These are phyloP conservation scores for Isurus oxyrinchus DNA, from an alignment of 2,113 vertebrate species.

Conservation along the genomic window DNA sequence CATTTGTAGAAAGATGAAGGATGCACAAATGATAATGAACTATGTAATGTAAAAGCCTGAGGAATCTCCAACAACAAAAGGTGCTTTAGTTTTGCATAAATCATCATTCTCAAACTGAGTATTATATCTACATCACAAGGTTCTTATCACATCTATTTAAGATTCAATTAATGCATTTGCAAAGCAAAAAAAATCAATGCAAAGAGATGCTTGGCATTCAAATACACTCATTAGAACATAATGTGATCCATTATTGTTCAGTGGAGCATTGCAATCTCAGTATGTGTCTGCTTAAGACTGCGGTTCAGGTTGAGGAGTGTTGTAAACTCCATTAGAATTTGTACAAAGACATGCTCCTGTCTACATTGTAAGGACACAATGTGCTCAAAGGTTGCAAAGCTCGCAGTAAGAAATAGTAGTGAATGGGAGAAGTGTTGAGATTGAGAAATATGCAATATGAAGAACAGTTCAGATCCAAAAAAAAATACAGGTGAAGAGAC, in stretches of 20 bases:
- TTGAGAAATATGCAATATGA: background rate
- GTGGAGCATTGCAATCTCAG: background rate
- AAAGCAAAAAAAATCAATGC: background rate
- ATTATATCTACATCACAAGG: background rate
- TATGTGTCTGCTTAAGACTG: background rate
- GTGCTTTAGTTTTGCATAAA: background rate
- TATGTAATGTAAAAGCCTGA: background rate
- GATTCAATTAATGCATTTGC: background rate
- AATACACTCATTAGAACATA: background rate
- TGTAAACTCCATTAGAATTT: background rate
- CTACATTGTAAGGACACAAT: background rate
- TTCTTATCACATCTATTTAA: background rate
- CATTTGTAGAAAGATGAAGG: background rate
- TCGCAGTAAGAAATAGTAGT: background rate
- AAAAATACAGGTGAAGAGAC: background rate
- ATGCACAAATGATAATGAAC: background rate
- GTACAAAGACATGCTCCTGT: background rate
- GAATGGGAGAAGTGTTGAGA: background rate
- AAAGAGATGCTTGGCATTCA: background rate
- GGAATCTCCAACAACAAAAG: background rate
- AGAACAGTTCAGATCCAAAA: background rate
- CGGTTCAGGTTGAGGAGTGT: slow-evolving; percentile 15
- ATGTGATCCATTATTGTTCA: slow-evolving; percentile 16
- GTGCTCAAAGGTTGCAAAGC: background rate
- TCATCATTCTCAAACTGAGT: background rate